Conservation (phyloP, 2,888 invertebrate genomes). For the Protophormia terraenovae region DNA sequence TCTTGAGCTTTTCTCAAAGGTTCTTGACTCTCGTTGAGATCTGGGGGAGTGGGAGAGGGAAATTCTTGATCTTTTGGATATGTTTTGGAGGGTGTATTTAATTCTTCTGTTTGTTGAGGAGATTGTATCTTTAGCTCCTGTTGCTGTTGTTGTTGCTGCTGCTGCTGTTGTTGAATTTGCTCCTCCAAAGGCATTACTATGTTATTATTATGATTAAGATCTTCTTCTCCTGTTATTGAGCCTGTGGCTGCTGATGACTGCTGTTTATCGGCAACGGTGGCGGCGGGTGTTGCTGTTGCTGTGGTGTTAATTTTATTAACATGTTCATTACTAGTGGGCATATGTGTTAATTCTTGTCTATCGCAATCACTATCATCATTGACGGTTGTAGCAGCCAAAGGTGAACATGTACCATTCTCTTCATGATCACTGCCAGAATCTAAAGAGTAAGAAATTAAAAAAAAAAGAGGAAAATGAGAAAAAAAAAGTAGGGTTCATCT, state of each 20-base stretch:
- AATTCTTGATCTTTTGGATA: slow-evolving; percentile 72
- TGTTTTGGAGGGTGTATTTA: slow-evolving; percentile 70
- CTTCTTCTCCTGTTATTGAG: slow-evolving; percentile 18
- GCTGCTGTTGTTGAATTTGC: too few relatives aligned
- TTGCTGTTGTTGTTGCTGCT: slow-evolving; percentile 46
- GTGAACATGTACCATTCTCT: slow-evolving; percentile 80
- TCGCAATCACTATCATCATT: slow-evolving; percentile 69
- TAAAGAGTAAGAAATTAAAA: slow-evolving; percentile 70
- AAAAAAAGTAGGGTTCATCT: slow-evolving; percentile 18
- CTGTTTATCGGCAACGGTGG: slow-evolving; percentile 63
- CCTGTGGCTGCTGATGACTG: not conserved
- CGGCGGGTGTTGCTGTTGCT: slow-evolving; percentile 66
- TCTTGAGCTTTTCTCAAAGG: slow-evolving; percentile 69
- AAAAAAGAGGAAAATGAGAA: slow-evolving; percentile 39
- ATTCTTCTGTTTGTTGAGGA: slow-evolving; percentile 52
- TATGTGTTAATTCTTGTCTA: slow-evolving; percentile 62
- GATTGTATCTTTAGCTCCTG: slow-evolving; percentile 69
- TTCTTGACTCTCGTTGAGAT: slow-evolving; percentile 71
- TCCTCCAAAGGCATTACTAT: slow-evolving; percentile 52
- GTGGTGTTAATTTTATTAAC: slow-evolving; percentile 71
- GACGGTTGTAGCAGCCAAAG: slow-evolving; percentile 75
- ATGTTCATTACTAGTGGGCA: slow-evolving; percentile 68
- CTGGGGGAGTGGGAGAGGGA: slow-evolving; percentile 73
- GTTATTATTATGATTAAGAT: slow-evolving; percentile 54
- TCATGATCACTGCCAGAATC: slow-evolving; percentile 80